Conservation (phyloP, 1,140 invertebrate species). For the Charaxes varanes region DNA sequence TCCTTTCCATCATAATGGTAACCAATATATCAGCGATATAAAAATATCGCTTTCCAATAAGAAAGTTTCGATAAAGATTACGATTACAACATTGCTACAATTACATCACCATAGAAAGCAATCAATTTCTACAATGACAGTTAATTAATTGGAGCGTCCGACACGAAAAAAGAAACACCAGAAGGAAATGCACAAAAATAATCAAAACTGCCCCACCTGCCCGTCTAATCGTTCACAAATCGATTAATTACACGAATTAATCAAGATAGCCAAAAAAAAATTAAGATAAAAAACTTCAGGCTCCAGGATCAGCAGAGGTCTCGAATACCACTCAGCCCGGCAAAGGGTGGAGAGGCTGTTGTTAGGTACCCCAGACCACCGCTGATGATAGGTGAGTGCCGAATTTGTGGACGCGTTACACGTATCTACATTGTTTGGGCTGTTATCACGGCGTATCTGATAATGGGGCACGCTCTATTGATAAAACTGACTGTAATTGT, state of each 20-base stretch:
- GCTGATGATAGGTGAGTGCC: conserved; percentile 53
- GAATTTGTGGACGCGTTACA: conserved; percentile 41
- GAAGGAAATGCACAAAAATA: not conserved
- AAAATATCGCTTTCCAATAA: no score
- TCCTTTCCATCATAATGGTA: no score
- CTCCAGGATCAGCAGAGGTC: conserved; percentile 72
- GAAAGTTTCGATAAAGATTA: no score
- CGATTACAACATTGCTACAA: no score
- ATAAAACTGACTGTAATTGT: conserved; percentile 35
- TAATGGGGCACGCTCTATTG: conserved; percentile 32
- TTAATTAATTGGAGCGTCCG: no score
- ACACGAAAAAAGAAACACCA: no score
- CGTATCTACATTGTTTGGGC: conserved; percentile 35
- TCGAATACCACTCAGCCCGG: conserved; percentile 67
- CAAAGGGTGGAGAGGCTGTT: conserved; percentile 30
- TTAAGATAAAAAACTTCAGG: conserved; percentile 52
- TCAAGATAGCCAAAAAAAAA: conserved; percentile 49
- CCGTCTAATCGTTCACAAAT: conserved; percentile 20
- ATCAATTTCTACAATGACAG: no score
- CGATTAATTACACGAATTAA: conserved; percentile 54
- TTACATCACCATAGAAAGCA: no score
- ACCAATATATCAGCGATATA: no score
- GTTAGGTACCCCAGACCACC: conserved; percentile 67
- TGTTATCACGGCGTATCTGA: conserved; percentile 53
- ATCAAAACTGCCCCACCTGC: not conserved